phyloP scores from a whole-genome alignment of 2,797 vertebrate species.

The Microctenopoma lineatum region DNA sequence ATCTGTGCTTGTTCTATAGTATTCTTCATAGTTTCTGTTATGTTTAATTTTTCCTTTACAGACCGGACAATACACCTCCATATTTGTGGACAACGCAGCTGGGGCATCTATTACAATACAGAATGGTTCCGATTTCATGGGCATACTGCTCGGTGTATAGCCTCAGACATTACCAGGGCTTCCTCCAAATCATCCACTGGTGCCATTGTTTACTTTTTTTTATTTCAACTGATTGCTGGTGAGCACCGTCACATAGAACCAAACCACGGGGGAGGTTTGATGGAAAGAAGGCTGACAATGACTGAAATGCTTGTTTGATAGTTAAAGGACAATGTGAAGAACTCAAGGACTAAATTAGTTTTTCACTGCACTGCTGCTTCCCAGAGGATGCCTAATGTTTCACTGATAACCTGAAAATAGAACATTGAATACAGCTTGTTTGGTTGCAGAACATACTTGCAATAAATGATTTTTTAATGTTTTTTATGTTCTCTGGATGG shows the following conservation, averaged over 20 bases:
- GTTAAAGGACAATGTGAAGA: slow-evolving; percentile 65
- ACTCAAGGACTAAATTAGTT: slow-evolving; percentile 57
- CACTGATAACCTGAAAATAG: slow-evolving; percentile 53
- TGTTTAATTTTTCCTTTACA: slow-evolving; percentile 54
- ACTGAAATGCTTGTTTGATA: slow-evolving; percentile 57
- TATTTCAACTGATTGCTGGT: slow-evolving; percentile 60
- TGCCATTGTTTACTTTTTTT: slow-evolving; percentile 22
- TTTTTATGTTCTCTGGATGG: slow-evolving; percentile 45
- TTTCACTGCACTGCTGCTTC: slow-evolving; percentile 61
- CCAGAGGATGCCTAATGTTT: slow-evolving; percentile 48
- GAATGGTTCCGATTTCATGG: slow-evolving; percentile 94
- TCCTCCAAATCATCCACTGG: slow-evolving; percentile 45
- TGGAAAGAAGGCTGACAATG: slow-evolving; percentile 52
- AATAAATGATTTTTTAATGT: slow-evolving; percentile 47
- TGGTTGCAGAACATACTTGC: slow-evolving; percentile 38
- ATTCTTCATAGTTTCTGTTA: slow-evolving; percentile 4
- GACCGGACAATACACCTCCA: slow-evolving; percentile 94
- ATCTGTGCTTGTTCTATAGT: background rate
- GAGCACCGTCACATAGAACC: slow-evolving; percentile 51
- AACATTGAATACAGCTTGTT: slow-evolving; percentile 46
- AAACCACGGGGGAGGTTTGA: slow-evolving; percentile 58
- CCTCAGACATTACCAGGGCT: slow-evolving; percentile 21
- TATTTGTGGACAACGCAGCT: slow-evolving; percentile 95
- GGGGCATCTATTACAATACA: slow-evolving; percentile 90
- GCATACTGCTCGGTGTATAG: slow-evolving; percentile 91